Evolutionary conservation across 2,797 vertebrate genomes (phyloP), one percentile per base, ranked within the genome.

Genomic region (Ciconia nigra): DNA sequence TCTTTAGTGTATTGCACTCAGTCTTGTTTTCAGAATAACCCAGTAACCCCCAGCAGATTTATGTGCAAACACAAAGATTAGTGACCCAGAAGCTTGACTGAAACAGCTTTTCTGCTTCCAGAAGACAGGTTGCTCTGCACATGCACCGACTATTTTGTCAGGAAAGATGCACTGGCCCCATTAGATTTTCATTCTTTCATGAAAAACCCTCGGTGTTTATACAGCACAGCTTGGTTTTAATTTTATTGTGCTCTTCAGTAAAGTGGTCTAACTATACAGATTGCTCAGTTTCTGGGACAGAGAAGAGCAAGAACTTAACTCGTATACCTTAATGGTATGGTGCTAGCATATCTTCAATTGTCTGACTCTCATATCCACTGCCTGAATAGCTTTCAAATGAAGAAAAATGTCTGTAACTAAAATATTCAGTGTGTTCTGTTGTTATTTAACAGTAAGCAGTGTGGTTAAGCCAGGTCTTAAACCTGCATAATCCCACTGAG

Each of bases 21-120:
- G 79, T 83, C 91, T 84, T 96, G 94, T 97, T 95, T 97, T 94
- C 92, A 96, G 87, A 70, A 88, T 97, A 95, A 92, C 83, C 70
- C 52, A 22, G 80, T 87, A 93, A 97, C 83, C 78, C 83, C 83
- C 67, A 83, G 70, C 90, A 97, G 82, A 97, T 88, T 81, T 90
- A 91, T 87, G 83, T 91, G 78, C 89, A 89, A 82, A 91, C 65
- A 79, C 90, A 91, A 96, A 97, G 85, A 93, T 79, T 90, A 78
- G 92, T 96, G 78, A 86, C 95, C 95, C 96, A 97, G 96, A 96
- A 94, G 89, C 86, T 87, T 91, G n/a, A 96, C 59, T 84, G 76
- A 91, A 88, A 82, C 91, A 80, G 61, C 89, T 95, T 91, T 96
- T 87, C 93, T 94, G 67, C 91, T 90, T 95, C 89, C 94, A 91